Percentiles rank a stretch among this genome's conserved stretches.
These are phyloP conservation scores for Bibio marci DNA, from an alignment of 2,888 invertebrate species.

Conservation along the genomic window DNA sequence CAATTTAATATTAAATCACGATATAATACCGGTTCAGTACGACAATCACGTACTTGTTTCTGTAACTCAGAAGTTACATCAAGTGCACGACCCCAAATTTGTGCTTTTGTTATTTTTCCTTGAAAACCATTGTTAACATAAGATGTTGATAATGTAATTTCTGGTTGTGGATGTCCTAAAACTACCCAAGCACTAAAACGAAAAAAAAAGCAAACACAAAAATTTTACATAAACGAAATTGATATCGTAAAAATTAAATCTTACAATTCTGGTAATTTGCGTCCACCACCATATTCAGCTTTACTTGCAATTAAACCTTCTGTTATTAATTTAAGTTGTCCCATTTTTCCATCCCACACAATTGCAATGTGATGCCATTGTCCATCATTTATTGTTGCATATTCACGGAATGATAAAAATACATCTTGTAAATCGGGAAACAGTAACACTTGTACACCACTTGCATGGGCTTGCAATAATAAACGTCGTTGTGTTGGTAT, in stretches of 20 bases:
- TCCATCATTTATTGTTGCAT: conserved; percentile 86
- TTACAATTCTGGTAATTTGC: conserved; percentile 68
- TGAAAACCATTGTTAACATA: conserved; percentile 88
- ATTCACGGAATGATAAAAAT: conserved; percentile 78
- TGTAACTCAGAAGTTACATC: conserved; percentile 86
- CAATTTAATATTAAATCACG: conserved; percentile 74
- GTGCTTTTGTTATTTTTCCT: conserved; percentile 85
- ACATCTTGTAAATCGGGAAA: conserved; percentile 80
- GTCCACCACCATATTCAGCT: conserved; percentile 75
- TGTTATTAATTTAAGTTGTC: conserved; percentile 78
- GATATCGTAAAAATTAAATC: conserved; percentile 18
- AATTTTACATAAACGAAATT: conserved; percentile 2
- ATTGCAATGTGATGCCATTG: conserved; percentile 94
- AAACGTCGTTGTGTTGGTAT: conserved; percentile 59
- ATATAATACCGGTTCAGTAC: conserved; percentile 81
- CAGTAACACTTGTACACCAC: conserved; percentile 80
- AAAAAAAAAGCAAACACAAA: conserved; percentile 5
- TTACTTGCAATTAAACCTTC: conserved; percentile 90
- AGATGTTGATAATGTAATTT: conserved; percentile 36
- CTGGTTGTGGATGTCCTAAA: conserved; percentile 72
- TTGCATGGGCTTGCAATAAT: conserved; percentile 82
- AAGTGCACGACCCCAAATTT: conserved; percentile 82
- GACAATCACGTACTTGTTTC: conserved; percentile 82
- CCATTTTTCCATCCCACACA: conserved; percentile 86
- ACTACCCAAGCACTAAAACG: conserved; percentile 78